phyloP scores from a whole-genome alignment of 2,113 vertebrate genomes.

The Nothoprocta pentlandii region DNA sequence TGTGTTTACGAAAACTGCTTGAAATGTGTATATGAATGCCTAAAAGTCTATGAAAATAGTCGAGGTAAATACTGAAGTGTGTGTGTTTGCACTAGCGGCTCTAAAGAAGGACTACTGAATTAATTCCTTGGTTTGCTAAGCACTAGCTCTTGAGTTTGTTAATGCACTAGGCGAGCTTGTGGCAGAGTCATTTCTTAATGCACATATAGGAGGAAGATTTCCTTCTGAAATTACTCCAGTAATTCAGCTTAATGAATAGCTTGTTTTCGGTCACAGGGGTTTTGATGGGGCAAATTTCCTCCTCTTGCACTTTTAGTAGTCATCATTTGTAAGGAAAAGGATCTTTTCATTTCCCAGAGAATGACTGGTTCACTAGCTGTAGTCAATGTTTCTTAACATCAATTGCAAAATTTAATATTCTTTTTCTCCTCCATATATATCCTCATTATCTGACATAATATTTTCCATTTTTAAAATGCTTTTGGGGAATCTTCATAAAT shows the following conservation, averaged over 20 bases:
- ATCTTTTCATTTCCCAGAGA: not conserved
- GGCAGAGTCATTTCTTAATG: not conserved
- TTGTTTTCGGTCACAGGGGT: not conserved
- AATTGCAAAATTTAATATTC: not conserved
- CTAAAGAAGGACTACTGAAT: not conserved
- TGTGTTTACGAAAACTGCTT: not conserved
- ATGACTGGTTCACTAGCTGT: not conserved
- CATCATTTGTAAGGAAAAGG: not conserved
- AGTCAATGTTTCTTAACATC: not conserved
- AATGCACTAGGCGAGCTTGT: not conserved
- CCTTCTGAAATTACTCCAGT: not conserved
- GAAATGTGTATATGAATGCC: not conserved
- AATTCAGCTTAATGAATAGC: not conserved
- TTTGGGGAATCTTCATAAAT: not conserved
- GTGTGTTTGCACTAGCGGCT: not conserved
- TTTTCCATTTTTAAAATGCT: not conserved
- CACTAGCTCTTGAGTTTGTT: not conserved
- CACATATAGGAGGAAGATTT: not conserved
- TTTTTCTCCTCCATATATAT: not conserved
- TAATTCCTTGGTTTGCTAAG: not conserved
- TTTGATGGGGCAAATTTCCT: not conserved
- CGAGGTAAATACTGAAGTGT: not conserved
- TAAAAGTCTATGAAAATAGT: not conserved
- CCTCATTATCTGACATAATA: not conserved
- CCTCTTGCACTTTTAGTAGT: not conserved